phyloP scores from a whole-genome alignment of 2,113 vertebrate genomes.

The Odontophorus gujanensis region DNA sequence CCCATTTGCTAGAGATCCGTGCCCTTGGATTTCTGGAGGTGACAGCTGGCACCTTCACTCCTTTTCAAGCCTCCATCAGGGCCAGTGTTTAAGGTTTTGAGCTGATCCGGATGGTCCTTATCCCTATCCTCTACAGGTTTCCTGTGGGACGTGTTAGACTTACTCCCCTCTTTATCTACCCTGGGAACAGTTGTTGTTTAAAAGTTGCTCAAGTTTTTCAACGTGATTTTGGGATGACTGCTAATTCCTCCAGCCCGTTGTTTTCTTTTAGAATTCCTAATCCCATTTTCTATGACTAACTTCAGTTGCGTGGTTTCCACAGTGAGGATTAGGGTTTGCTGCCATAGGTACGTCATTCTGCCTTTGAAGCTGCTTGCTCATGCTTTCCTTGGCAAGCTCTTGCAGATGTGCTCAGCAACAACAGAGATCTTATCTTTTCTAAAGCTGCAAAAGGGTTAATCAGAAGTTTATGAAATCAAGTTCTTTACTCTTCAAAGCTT shows the following conservation, averaged over 20 bases:
- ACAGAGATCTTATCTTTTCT: constrained; percentile 4
- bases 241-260: constrained; percentile 2
- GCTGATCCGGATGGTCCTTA: neutral
- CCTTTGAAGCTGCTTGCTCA: constrained; percentile 67
- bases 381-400: constrained; percentile 57
- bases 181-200: constrained; percentile 11
- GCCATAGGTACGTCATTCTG: constrained; percentile 44
- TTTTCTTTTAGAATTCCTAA: constrained; percentile 55
- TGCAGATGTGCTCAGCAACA: constrained; percentile 10
- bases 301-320: constrained; percentile 33
- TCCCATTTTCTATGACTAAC: constrained; percentile 53
- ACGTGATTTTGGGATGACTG: neutral
- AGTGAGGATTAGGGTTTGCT: constrained; percentile 41
- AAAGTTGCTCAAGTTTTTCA: constrained; percentile 48
- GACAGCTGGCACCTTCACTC: neutral
- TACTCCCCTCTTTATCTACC: neutral
- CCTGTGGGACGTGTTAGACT: neutral
- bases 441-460: constrained; percentile 58
- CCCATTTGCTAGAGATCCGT: neutral
- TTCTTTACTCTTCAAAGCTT: neutral
- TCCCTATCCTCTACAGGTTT: neutral
- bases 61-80: neutral
- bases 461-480: neutral
- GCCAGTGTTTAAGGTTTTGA: neutral
- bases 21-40: neutral